Base-by-base conservation (phyloP, 2,888 invertebrate genomes). In the Acleris holmiana region DNA sequence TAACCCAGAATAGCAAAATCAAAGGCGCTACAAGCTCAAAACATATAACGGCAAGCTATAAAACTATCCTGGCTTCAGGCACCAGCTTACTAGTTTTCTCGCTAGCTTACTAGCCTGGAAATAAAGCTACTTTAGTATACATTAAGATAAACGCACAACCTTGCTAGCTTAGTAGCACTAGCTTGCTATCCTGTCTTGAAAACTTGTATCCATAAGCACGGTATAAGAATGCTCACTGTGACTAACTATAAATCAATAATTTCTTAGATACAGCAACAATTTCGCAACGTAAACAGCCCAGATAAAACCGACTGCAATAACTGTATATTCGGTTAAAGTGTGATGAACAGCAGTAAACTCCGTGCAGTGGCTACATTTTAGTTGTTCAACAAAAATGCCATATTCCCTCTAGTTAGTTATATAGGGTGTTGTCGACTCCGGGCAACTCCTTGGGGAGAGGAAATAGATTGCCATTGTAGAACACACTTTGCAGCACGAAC, bases 381-480 rank as follows among this genome's bases (percentile, higher is more conserved):
- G 65, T 68, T 71, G 54, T 66, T 65, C 59, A 67, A 50, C 55
- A 76, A 76, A 78, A 81, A 76, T 76, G 79, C 74, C 76, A 83
- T 80, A 82, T 85, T 83, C 82, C 77, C 73, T 60, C 44, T 18
- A 65, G 73, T 74, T 73, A 80, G 46, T 58, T 73, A 75, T 74
- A 76, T 76, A 73, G 72, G 65, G 71, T 62, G 67, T 67, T 69
- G 73, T 71, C 70, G 73, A 69, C 73, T 69, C 73, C 71, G 71
- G 78, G 79, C 77, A 77, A 76, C 75, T 78, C 85, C 82, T 73
- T 67, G 59, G 84, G 82, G 85, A 82, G 70, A 68, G 67, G 74
- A 77, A 78, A 84, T 81, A 83, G 77, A 84, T 85, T 82, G 83
- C 83, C 74, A 78, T 78, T 79, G 79, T 78, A 76, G 74, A 79